These are phyloP conservation scores for Hippoglossus hippoglossus DNA, from an alignment of 2,797 vertebrate species.

Conservation along the genomic window DNA sequence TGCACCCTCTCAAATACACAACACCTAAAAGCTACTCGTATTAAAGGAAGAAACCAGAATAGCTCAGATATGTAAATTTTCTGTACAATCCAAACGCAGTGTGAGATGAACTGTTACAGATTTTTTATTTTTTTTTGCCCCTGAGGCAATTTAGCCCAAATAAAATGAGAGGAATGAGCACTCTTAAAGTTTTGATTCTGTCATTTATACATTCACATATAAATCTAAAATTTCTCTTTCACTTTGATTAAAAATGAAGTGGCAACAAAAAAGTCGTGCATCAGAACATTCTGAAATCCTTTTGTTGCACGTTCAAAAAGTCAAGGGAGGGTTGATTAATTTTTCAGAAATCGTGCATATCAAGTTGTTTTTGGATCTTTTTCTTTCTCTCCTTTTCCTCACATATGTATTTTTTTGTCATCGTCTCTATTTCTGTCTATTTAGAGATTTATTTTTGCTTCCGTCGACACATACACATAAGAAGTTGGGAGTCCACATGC, in stretches of 20 bases:
- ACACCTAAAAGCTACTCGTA: constrained; percentile 38
- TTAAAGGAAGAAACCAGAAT: constrained; percentile 38
- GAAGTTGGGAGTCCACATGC: background rate
- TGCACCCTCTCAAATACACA: constrained; percentile 17
- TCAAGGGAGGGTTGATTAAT: constrained; percentile 36
- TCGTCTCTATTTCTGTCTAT: constrained; percentile 7
- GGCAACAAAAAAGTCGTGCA: constrained; percentile 23
- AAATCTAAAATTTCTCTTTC: constrained; percentile 56
- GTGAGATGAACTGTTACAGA: constrained; percentile 47
- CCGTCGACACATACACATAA: constrained; percentile 4
- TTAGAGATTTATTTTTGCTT: constrained; percentile 35
- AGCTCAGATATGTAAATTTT: constrained; percentile 27
- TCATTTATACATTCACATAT: constrained; percentile 65
- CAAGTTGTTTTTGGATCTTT: constrained; percentile 26
- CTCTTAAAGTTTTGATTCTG: constrained; percentile 53
- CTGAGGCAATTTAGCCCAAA: constrained; percentile 59
- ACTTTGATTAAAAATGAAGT: constrained; percentile 76
- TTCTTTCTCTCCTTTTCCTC: constrained; percentile 9
- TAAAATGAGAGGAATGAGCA: constrained; percentile 60
- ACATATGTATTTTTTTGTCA: background rate
- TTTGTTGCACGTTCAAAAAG: constrained; percentile 61
- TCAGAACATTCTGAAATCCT: constrained; percentile 62
- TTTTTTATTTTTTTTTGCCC: constrained; percentile 31
- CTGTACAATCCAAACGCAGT: constrained; percentile 32
- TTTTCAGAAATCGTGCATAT: constrained; percentile 36